phyloP scores from a whole-genome alignment of 1,140 invertebrate genomes.

The Cotesia chilonis region DNA sequence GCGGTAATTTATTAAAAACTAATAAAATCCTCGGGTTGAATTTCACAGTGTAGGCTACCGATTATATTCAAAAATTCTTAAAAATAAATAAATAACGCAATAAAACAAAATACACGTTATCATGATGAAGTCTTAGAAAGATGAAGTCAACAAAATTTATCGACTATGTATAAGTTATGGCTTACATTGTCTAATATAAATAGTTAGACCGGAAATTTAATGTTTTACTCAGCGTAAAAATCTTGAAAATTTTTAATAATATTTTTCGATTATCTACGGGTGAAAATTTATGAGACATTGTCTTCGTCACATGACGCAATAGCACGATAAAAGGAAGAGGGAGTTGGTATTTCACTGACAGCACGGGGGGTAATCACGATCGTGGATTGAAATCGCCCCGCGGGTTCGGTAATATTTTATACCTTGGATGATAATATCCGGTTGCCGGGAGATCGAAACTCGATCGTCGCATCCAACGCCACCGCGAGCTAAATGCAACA shows the following conservation, averaged over 20 bases:
- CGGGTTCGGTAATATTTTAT: constrained; percentile 39
- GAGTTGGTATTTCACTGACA: constrained; percentile 8
- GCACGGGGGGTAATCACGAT: constrained; percentile 34
- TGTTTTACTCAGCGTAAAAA: too few species aligned
- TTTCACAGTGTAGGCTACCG: too few species aligned
- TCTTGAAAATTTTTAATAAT: too few species aligned
- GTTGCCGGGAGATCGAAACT: constrained; percentile 38
- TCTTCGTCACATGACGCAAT: neutral
- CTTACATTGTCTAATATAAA: too few species aligned
- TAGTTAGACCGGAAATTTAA: too few species aligned
- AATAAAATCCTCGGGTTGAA: too few species aligned
- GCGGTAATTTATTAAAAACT: too few species aligned
- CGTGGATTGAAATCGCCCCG: constrained; percentile 35
- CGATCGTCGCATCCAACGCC: constrained; percentile 34
- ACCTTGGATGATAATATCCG: constrained; percentile 41
- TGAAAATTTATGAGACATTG: too few species aligned
- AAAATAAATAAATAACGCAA: too few species aligned
- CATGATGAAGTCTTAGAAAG: constrained; percentile 5
- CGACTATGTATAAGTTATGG: neutral
- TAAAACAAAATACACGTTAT: too few species aligned
- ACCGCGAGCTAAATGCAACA: constrained; percentile 11
- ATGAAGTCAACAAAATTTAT: constrained; percentile 27
- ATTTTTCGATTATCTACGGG: neutral
- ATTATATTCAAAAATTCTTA: too few species aligned
- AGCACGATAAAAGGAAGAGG: constrained; percentile 10